Evolutionary conservation across 2,888 invertebrate species (phyloP), one percentile per base, ranked within the genome.

Genomic region (Clistopyga incitator): DNA sequence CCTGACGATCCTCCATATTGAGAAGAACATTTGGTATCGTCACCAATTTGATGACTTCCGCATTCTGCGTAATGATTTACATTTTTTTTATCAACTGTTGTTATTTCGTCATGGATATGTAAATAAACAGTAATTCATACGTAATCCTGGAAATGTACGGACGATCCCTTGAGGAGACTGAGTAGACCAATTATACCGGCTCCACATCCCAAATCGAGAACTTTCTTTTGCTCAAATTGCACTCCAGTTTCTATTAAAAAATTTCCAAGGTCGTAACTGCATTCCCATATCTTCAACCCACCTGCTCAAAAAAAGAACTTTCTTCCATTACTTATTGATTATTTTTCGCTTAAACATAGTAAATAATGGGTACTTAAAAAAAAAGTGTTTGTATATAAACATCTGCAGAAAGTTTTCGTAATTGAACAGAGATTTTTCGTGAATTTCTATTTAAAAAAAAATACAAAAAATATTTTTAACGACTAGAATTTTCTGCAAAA

Each of bases 211-310:
- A 99, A 94, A 94, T 99, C 99, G 70, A 99, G 93, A 0, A 98
- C 95, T 65, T 92, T 94, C 88, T 95, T 95, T 29, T 94, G 92
- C 56, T 94, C 90, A 18, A 95, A 93, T 8, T 93, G 84, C 20
- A 93, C 89, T 45, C 93, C 89, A 54, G 92, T 85, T 50, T 93
- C 88, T 34, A 94, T 89, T 50, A 98, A 92, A 92, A 96, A 97
- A 82, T 95, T 93, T 50, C 96, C 93, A 76, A 99, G 93, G 92
- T 99, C 98, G 88, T 95, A 94, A 6, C 98, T 97, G 90, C 98
- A 98, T 94, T 99, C 99, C 99, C 99, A 99, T 82, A 98, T 96
- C 94, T 99, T 99, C 42, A 98, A 94, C 11, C 99, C 99, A 88
- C 99, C 98, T 98, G 90, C 68, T 15, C 85, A 82, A 84, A 71